Percentiles rank a stretch among this genome's conserved stretches.
Conservation (phyloP, 1,140 invertebrate species). For the Drosophila littoralis region DNA sequence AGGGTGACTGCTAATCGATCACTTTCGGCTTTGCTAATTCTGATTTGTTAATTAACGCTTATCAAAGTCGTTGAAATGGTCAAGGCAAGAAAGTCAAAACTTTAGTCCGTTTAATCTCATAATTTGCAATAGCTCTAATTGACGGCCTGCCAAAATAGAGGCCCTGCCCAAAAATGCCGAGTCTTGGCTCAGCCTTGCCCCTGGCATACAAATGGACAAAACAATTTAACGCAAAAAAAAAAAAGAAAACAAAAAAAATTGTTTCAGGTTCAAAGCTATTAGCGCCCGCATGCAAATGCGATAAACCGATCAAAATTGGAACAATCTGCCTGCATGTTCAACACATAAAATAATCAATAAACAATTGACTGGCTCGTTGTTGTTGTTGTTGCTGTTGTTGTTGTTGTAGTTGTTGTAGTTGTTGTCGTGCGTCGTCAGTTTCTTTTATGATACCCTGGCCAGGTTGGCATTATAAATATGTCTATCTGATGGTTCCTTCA, state of each 20-base stretch:
- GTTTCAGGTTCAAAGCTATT: constrained; percentile 57
- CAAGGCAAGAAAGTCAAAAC: constrained; percentile 44
- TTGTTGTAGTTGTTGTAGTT: constrained; percentile 6
- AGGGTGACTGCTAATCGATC: constrained; percentile 23
- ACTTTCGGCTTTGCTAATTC: not conserved
- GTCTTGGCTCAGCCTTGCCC: constrained; percentile 32
- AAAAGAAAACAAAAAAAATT: not conserved
- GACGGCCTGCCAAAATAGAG: constrained; percentile 29
- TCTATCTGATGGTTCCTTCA: too few species aligned
- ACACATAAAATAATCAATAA: constrained; percentile 46
- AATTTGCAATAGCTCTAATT: constrained; percentile 39
- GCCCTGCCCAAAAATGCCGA: constrained; percentile 29
- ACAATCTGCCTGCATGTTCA: constrained; percentile 49
- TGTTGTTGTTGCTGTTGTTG: constrained; percentile 24
- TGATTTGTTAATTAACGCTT: constrained; percentile 27
- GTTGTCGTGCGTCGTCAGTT: constrained; percentile 22
- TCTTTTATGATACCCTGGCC: not conserved
- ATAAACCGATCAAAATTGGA: constrained; percentile 61
- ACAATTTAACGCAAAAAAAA: not conserved
- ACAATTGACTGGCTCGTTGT: constrained; percentile 31
- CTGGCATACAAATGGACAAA: constrained; percentile 40
- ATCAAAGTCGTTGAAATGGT: constrained; percentile 47
- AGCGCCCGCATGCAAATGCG: constrained; percentile 51
- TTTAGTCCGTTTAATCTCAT: constrained; percentile 22
- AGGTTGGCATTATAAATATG: not conserved